These are phyloP conservation scores for Mormyrus hasselquistii DNA, from an alignment of 2,797 vertebrate genomes.

Conservation along the genomic window DNA sequence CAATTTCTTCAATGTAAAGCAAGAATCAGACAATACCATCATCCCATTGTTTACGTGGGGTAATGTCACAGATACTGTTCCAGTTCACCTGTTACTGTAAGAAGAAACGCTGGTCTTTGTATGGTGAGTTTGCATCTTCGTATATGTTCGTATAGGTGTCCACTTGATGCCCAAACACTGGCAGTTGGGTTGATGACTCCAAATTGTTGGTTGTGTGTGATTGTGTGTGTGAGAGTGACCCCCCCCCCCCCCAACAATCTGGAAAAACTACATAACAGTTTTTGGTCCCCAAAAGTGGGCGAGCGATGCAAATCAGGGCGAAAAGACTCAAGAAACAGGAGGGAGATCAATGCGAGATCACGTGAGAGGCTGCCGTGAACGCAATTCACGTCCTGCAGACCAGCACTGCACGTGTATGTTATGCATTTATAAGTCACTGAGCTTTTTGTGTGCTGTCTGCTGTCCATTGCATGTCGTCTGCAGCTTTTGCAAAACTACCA, in stretches of 20 bases:
- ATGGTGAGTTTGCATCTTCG: not conserved
- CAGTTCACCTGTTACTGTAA: not conserved
- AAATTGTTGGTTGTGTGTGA: not conserved
- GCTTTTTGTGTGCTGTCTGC: not conserved
- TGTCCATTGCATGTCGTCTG: too few species aligned
- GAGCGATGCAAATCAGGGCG: too few species aligned
- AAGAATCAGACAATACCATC: conserved; percentile 28
- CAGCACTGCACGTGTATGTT: not conserved
- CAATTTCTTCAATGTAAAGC: conserved; percentile 31
- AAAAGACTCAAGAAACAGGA: too few species aligned
- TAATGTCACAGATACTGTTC: conserved; percentile 25
- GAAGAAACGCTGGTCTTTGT: not conserved
- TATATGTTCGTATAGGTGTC: not conserved
- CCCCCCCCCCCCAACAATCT: not conserved
- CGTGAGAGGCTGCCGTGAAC: too few species aligned
- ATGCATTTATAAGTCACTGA: not conserved
- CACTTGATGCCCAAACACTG: not conserved
- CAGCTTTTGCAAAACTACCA: not conserved
- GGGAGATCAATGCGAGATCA: too few species aligned
- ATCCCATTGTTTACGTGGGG: conserved; percentile 32
- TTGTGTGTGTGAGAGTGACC: not conserved
- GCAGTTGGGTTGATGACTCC: not conserved
- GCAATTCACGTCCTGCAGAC: not conserved
- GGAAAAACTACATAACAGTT: not conserved
- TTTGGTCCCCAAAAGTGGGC: too few species aligned